Evolutionary conservation across 1,140 invertebrate species (phyloP).

Genomic region (Drosophila repleta): DNA sequence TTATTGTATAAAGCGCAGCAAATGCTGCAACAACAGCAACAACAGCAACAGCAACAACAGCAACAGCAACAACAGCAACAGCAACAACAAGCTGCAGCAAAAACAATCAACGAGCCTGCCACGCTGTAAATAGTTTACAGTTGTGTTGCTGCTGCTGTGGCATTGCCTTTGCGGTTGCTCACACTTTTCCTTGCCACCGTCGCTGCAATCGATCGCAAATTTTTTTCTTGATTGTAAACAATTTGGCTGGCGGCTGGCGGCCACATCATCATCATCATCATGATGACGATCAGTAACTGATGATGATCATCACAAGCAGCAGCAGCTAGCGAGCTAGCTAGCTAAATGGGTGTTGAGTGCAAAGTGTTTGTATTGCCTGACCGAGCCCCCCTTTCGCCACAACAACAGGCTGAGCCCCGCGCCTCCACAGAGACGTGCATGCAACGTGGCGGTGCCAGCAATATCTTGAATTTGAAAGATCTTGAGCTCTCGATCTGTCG

Average conservation of each 20-base stretch:
- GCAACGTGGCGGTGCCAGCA: constrained; percentile 60
- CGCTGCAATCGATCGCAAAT: constrained; percentile 75
- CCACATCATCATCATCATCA: constrained; percentile 62
- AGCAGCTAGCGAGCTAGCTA: constrained; percentile 22
- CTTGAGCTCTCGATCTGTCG: constrained; percentile 43
- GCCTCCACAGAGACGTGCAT: constrained; percentile 17
- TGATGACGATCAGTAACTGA: constrained; percentile 19
- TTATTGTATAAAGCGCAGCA: constrained; percentile 76
- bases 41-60: neutral
- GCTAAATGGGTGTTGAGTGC: constrained; percentile 81
- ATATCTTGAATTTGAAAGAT: constrained; percentile 52
- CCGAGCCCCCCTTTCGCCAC: neutral
- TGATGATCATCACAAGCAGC: constrained; percentile 13
- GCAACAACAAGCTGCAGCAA: constrained; percentile 28
- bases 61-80: too few relatives aligned
- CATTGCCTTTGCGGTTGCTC: constrained; percentile 61
- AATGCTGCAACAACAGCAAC: constrained; percentile 8
- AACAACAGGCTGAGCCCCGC: neutral
- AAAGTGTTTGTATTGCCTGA: constrained; percentile 74
- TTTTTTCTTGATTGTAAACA: constrained; percentile 70
- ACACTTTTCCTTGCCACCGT: constrained; percentile 56
- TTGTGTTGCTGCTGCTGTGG: constrained; percentile 41
- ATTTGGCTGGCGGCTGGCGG: constrained; percentile 66
- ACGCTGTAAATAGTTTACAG: constrained; percentile 79
- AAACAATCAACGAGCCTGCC: constrained; percentile 72